Base-by-base conservation (phyloP, 2,113 vertebrate genomes). In the Hypanus sabinus region DNA sequence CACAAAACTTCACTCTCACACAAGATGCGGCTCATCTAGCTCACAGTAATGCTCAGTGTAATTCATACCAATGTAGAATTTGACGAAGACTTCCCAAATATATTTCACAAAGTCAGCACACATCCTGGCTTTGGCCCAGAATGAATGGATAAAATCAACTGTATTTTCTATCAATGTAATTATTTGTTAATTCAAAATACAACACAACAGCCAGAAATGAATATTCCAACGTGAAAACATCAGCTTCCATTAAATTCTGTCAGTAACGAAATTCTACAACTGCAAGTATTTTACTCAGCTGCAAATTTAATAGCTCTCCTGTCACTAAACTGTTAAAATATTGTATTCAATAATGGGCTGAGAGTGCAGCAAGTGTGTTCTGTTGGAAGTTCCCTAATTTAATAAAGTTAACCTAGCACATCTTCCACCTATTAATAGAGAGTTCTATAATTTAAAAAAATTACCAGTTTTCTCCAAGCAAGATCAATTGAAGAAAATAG, bases 81-180 rank as follows among this genome's bases (percentile, higher is more conserved):
- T 9, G 24, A 57, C 57, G 81, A 46, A 85, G 81, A 10, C 22
- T 60, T 9, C 22, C 46, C 81, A 85, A 85, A 57, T 2, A 20
- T 5, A 33, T 90, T 90, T 90, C n/a, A 65, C 57, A 83, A 1
- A 83, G 76, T 36, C 76, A 76, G 80, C 36, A 55, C 36, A 24
- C 36, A 88, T 33, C n/a, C 27, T 88, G 30, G 80, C 18, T 65
- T 65, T 5, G 30, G 57, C 22, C 22, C 55, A 62, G 4, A 30
- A 11, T 30, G 9, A 60, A 12, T 12, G 30, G 33, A 62, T 30
- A 90, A 90, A 90, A 90, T 88, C 57, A n/a, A 7, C 57, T n/a
- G 24, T n/a, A 88, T n/a, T 88, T 87, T 87, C 81, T 46, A 46
- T 81, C 79, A 87, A 9, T 88, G 24, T n/a, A 65, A 90, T 33